Conservation (phyloP, 2,888 invertebrate genomes). For the Archaeoteleia sp. region DNA sequence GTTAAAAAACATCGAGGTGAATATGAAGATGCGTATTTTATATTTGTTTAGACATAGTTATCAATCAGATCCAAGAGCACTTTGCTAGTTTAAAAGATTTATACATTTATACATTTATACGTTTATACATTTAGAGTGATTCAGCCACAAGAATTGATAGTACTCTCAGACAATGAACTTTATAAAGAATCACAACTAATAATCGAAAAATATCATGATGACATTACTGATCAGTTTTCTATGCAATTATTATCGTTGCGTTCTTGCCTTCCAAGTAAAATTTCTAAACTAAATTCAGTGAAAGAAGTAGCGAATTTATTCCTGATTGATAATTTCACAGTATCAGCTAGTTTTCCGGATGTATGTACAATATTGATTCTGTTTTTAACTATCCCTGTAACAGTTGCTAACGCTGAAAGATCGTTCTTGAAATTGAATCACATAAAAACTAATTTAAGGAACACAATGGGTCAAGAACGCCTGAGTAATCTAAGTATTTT, state of each 20-base stretch:
- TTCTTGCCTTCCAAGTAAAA: slow-evolving; percentile 31
- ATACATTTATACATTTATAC: too few relatives aligned
- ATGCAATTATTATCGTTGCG: slow-evolving; percentile 32
- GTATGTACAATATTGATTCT: slow-evolving; percentile 23
- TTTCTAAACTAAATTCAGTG: slow-evolving; percentile 17
- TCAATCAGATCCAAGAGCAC: too few relatives aligned
- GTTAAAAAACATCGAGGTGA: slow-evolving; percentile 11
- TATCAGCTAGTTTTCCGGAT: slow-evolving; percentile 38
- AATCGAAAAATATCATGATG: slow-evolving; percentile 9
- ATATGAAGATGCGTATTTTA: too few relatives aligned
- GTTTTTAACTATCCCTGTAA: slow-evolving; percentile 27
- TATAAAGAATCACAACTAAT: slow-evolving; percentile 6
- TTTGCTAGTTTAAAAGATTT: too few relatives aligned
- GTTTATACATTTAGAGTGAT: slow-evolving; percentile 20
- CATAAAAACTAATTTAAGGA: too few relatives aligned
- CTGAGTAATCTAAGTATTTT: too few relatives aligned
- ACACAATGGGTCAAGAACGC: too few relatives aligned
- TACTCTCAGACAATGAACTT: slow-evolving; percentile 14
- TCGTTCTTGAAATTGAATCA: neutral
- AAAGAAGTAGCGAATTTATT: slow-evolving; percentile 30
- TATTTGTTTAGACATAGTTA: too few relatives aligned
- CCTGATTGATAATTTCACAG: slow-evolving; percentile 23
- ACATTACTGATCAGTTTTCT: slow-evolving; percentile 17
- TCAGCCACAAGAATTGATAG: slow-evolving; percentile 17
- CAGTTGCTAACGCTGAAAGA: too few relatives aligned